Conservation (phyloP, 2,888 invertebrate species). For the Prosopocoilus inquinatus region DNA sequence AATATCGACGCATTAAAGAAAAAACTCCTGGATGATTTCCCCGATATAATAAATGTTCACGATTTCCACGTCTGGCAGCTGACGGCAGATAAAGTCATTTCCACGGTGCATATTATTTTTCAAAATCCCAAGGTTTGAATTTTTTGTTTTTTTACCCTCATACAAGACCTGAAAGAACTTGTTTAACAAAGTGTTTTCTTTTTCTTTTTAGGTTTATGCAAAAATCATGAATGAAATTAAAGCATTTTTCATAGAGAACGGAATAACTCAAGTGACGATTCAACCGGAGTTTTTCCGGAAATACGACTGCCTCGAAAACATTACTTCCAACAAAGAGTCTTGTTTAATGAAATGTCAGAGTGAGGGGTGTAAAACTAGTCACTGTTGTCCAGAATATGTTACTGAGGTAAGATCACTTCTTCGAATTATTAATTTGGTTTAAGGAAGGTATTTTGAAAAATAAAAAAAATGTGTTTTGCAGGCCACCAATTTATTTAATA, state of each 20-base stretch:
- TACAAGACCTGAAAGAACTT: neutral
- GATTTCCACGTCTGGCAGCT: constrained; percentile 90
- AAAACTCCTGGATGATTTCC: constrained; percentile 64
- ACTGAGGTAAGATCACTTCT: constrained; percentile 7
- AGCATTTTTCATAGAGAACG: constrained; percentile 75
- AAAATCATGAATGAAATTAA: constrained; percentile 62
- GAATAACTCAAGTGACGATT: constrained; percentile 80
- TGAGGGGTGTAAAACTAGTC: constrained; percentile 46
- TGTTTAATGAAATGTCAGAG: constrained; percentile 51
- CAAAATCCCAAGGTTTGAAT: constrained; percentile 57
- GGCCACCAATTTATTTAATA: neutral
- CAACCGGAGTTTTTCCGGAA: constrained; percentile 75
- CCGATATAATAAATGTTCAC: constrained; percentile 73
- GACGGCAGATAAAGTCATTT: constrained; percentile 74
- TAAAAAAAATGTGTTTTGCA: neutral
- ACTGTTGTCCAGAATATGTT: constrained; percentile 45
- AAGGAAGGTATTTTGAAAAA: neutral
- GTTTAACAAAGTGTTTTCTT: constrained; percentile 1
- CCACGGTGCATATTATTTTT: constrained; percentile 81
- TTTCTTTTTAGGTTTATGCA: constrained; percentile 52
- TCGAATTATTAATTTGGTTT: neutral
- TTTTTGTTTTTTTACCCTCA: neutral
- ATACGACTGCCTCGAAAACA: constrained; percentile 33
- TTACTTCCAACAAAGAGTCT: constrained; percentile 34
- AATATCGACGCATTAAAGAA: constrained; percentile 70